phyloP scores from a whole-genome alignment of 2,888 invertebrate species.

The Nemurella pictetii region DNA sequence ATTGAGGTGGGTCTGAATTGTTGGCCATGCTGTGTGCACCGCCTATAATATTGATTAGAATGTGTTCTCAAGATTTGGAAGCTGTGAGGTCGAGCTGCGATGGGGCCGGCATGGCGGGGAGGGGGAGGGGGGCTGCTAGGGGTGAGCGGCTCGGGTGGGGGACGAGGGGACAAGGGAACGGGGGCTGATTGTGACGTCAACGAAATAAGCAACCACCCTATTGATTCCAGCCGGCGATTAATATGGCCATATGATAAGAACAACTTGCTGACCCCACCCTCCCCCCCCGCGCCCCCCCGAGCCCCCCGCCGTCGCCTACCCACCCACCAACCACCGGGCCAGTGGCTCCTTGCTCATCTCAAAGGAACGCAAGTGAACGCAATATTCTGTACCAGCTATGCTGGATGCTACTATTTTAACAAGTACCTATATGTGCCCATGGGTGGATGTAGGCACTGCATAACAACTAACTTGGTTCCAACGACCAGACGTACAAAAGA shows the following conservation, averaged over 20 bases:
- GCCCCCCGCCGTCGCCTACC: neutral
- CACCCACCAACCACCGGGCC: neutral
- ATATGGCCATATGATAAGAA: conserved; percentile 22
- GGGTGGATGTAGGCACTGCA: too few relatives aligned
- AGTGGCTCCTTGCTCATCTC: neutral
- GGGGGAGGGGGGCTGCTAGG: neutral
- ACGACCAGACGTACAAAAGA: too few relatives aligned
- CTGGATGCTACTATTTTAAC: too few relatives aligned
- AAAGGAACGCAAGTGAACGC: neutral
- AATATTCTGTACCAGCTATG: too few relatives aligned
- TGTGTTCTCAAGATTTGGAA: conserved; percentile 28
- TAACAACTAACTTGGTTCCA: too few relatives aligned
- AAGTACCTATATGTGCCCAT: too few relatives aligned
- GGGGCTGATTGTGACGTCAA: conserved; percentile 30
- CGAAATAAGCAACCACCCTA: conserved; percentile 30
- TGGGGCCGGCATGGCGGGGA: neutral
- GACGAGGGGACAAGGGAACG: neutral
- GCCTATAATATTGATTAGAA: conserved; percentile 30
- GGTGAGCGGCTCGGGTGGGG: conserved; percentile 4
- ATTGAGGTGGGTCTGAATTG: neutral
- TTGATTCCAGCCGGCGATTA: conserved; percentile 32
- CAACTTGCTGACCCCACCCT: neutral
- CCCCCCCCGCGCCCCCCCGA: neutral
- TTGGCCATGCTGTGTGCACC: conserved; percentile 1
- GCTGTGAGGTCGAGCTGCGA: conserved; percentile 18